Conservation (phyloP, 2,113 vertebrate species). For the Atlantisia rogersi region DNA sequence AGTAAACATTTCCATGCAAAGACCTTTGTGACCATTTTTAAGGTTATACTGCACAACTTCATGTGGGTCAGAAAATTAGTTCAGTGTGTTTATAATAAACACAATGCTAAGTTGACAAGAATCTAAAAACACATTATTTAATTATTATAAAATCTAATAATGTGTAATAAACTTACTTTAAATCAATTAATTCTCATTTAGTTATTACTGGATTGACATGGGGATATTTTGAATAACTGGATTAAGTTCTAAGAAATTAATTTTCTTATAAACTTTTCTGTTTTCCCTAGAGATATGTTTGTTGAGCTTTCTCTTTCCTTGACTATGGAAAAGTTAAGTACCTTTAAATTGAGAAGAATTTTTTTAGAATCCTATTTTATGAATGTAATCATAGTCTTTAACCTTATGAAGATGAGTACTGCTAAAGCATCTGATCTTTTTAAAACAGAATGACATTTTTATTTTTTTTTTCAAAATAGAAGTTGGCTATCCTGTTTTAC, state of each 20-base stretch:
- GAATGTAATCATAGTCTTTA: not conserved
- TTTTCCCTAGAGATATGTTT: not conserved
- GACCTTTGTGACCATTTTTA: not conserved
- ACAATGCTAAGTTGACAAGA: conserved; percentile 14
- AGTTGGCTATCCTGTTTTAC: not conserved
- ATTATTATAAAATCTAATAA: not conserved
- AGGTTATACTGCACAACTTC: not conserved
- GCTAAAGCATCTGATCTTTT: not conserved
- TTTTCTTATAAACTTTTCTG: not conserved
- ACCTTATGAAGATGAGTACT: not conserved
- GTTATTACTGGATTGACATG: not conserved
- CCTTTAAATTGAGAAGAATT: not conserved
- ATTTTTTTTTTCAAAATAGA: not conserved
- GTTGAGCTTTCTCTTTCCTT: not conserved
- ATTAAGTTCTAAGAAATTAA: conserved; percentile 16
- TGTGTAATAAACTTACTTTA: not conserved
- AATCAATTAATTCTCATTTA: conserved; percentile 13
- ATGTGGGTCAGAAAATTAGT: conserved; percentile 5
- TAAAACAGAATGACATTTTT: not conserved
- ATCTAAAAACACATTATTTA: not conserved
- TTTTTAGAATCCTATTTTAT: not conserved
- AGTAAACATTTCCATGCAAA: not conserved
- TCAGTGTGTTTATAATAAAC: conserved; percentile 31
- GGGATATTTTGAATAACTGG: not conserved
- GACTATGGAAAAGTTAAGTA: not conserved